Conservation (phyloP, 2,888 invertebrate genomes). For the Phorcus lineatus region DNA sequence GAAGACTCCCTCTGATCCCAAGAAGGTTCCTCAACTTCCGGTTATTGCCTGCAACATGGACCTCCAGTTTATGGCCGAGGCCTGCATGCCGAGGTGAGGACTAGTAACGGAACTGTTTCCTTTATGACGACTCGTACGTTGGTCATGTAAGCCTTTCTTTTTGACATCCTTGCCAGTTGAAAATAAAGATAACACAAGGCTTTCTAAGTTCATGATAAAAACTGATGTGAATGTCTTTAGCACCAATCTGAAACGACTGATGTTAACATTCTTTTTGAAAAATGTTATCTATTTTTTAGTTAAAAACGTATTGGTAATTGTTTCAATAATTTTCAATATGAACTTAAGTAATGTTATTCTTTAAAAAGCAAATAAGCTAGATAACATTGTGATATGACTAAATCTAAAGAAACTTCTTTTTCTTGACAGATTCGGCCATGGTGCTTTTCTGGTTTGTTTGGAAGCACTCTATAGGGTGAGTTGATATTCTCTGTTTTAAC, state of each 20-base stretch:
- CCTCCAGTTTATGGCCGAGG: conserved; percentile 75
- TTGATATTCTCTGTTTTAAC: background rate
- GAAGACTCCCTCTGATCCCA: conserved; percentile 54
- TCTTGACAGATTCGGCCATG: conserved; percentile 72
- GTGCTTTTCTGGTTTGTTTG: conserved; percentile 74
- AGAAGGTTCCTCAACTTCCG: conserved; percentile 66
- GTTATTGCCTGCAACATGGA: conserved; percentile 76
- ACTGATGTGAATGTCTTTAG: too few relatives aligned
- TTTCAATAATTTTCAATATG: too few relatives aligned
- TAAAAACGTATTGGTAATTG: too few relatives aligned
- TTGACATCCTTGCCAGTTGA: background rate
- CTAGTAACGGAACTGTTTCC: background rate
- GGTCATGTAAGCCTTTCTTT: background rate
- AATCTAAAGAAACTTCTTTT: too few relatives aligned
- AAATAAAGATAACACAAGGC: background rate
- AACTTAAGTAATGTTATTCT: too few relatives aligned
- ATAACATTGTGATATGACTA: too few relatives aligned
- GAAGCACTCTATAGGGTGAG: conserved; percentile 73
- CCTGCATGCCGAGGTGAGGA: conserved; percentile 72
- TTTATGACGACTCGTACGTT: too few relatives aligned
- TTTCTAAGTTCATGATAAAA: too few relatives aligned
- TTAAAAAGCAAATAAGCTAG: too few relatives aligned
- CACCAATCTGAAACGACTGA: too few relatives aligned
- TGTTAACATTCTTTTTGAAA: too few relatives aligned
- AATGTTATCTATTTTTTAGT: too few relatives aligned